These are phyloP conservation scores for Acanthornis magna DNA, from an alignment of 2,797 vertebrate genomes.

Conservation along the genomic window DNA sequence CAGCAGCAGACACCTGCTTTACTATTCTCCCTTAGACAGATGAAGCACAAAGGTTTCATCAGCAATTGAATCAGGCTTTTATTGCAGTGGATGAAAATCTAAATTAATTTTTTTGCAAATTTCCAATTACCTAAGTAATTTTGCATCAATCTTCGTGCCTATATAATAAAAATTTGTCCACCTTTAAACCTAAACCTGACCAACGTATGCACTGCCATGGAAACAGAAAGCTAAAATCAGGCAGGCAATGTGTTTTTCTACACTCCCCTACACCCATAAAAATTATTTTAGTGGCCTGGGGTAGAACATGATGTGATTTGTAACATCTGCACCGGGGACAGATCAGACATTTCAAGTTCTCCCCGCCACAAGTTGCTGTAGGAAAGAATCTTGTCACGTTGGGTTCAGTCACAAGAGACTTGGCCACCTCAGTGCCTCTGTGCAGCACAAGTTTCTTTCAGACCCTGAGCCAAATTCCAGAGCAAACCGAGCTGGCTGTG, in stretches of 20 bases:
- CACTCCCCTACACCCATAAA: not conserved
- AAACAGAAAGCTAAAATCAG: not conserved
- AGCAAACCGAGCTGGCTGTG: not conserved
- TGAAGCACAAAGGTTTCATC: not conserved
- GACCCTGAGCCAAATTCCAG: not conserved
- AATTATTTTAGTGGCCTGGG: not conserved
- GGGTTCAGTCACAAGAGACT: not conserved
- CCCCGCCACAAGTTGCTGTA: not conserved
- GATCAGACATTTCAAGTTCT: not conserved
- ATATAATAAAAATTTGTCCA: not conserved
- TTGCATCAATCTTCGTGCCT: not conserved
- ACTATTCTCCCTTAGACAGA: not conserved
- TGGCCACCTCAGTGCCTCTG: not conserved
- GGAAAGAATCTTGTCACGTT: not conserved
- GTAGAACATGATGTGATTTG: not conserved
- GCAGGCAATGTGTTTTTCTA: not conserved
- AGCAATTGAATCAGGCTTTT: not conserved
- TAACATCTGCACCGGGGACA: not conserved
- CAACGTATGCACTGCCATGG: not conserved
- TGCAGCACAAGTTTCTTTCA: not conserved
- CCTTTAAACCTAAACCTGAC: not conserved
- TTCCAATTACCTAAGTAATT: not conserved
- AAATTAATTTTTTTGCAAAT: not conserved
- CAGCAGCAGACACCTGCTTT: conserved; percentile 1
- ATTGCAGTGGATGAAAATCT: not conserved